Evolutionary conservation across 2,113 vertebrate genomes (phyloP).

Genomic region (Cryptomyrus ogoouensis): DNA sequence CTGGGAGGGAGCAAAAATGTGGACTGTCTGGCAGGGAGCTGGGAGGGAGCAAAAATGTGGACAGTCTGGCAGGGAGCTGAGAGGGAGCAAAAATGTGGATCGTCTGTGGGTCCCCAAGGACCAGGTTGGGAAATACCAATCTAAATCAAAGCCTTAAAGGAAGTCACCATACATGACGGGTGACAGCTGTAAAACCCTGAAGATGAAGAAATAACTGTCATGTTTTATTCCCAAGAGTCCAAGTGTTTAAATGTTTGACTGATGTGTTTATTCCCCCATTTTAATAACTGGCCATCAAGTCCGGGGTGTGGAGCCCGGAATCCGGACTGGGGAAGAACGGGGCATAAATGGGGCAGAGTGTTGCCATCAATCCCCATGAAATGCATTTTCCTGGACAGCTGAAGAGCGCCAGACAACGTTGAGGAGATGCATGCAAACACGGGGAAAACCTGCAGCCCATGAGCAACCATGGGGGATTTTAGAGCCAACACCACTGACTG

Average conservation of each 20-base stretch:
- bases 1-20: background rate
- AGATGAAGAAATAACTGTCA: background rate
- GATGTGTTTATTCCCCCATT: background rate
- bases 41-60: background rate
- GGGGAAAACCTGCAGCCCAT: background rate
- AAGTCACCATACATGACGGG: background rate
- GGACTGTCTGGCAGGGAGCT: no score
- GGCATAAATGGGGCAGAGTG: background rate
- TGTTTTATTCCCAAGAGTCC: background rate
- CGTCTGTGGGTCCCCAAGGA: background rate
- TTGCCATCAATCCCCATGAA: background rate
- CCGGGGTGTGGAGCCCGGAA: background rate
- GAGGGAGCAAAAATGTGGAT: background rate
- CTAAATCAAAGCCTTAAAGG: background rate
- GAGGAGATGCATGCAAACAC: background rate
- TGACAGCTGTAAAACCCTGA: background rate
- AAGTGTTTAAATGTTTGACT: background rate
- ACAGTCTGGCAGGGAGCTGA: background rate
- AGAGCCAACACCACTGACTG: background rate
- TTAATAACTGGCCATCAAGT: background rate
- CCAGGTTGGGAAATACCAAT: background rate
- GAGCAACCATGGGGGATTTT: background rate
- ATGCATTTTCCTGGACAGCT: background rate
- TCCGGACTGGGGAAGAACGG: background rate
- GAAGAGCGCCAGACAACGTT: background rate